Evolutionary conservation across 2,113 vertebrate genomes (phyloP), one percentile per base, ranked within the genome.

Genomic region (Zapus hudsonius): DNA sequence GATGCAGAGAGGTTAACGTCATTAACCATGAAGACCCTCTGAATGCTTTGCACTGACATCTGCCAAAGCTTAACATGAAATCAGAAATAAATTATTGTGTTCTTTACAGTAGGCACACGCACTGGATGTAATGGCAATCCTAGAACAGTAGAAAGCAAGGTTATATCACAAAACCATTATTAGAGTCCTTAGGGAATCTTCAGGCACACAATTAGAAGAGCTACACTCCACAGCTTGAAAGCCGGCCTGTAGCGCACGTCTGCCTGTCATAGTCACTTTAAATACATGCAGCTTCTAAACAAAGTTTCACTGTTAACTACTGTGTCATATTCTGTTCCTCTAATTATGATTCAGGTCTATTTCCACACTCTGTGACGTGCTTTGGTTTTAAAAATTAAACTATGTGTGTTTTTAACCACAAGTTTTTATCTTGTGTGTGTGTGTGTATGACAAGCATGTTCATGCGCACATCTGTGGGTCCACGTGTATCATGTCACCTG

Each of bases 361-460:
- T 70, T 31, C 63, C 81, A n/a, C 19, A 3, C 19, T 85, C 52
- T 90, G 44, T n/a, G 52, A 8, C 38, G 27, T 47, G 33, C 76
- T 82, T 82, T 72, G 76, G 63, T 63, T 89, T 42, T 82, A 84
- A 42, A 40, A 76, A 85, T 91, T 96, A 76, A 96, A 87, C 78
- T 47, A 29, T 38, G 33, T 52, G 59, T 36, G 88, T 87, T 94
- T 94, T 52, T n/a, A 10, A 52, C 52, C 52, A 52, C 16, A 2
- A 52, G 12, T 10, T 52, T 52, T 52, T 52, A 52, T 52, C 52
- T 52, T 52, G 6, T 15, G 7, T 52, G 52, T 52, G 52, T 52
- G 52, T 52, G 52, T 52, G 52, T 52, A 15, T 52, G n/a, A n/a
- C n/a, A n/a, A n/a, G n/a, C n/a, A n/a, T n/a, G n/a, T n/a, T n/a